phyloP scores from a whole-genome alignment of 2,113 vertebrate species.

The Nicator chloris region DNA sequence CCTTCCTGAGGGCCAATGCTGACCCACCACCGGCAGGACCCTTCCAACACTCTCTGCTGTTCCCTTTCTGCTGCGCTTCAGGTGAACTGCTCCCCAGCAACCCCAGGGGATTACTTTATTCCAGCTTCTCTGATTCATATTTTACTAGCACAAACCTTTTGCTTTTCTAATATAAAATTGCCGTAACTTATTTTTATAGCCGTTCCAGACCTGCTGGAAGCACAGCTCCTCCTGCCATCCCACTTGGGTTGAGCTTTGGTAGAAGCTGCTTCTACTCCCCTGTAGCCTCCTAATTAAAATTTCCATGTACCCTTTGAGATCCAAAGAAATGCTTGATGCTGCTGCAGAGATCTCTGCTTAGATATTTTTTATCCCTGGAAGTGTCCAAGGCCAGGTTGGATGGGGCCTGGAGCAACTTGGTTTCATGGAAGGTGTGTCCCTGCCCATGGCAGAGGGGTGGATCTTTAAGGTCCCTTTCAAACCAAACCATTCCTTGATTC shows the following conservation, averaged over 20 bases:
- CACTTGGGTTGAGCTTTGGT: neutral
- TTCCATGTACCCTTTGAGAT: neutral
- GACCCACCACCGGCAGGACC: accelerated
- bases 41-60: neutral
- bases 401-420: neutral
- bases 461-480: neutral
- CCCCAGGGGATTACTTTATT: neutral
- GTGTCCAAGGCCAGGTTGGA: no score
- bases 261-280: neutral
- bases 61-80: neutral
- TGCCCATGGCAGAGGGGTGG: neutral
- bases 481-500: neutral
- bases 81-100: neutral
- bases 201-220: neutral
- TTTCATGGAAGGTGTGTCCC: accelerated
- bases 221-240: neutral
- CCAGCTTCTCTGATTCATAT: neutral
- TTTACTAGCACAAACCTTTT: neutral
- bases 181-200: neutral
- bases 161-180: neutral
- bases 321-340: neutral
- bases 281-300: neutral
- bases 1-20: neutral
- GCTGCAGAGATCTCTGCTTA: neutral
- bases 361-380: neutral